Base-by-base conservation (phyloP, 2,113 vertebrate species). In the Tragulus kanchil region DNA sequence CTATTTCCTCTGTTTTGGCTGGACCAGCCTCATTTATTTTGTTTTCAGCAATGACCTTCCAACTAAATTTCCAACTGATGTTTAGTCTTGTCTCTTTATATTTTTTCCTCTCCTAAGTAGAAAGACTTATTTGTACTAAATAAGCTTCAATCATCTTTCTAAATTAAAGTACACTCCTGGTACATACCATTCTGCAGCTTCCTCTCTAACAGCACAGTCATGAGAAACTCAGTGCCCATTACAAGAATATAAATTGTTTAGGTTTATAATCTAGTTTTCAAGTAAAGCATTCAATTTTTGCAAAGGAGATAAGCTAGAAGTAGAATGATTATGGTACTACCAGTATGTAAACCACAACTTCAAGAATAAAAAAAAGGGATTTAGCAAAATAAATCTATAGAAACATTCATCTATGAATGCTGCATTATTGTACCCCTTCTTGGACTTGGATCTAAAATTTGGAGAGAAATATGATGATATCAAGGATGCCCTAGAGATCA, bases 371-470 rank as follows among this genome's bases (percentile, higher is more conserved):
- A 79, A 36, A 36, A 36, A 36, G 8, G 3, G 2, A 0, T 73
- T 93, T 85, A 19, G 45, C 12, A 48, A 71, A 56, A 69, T 2
- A 25, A 75, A 52, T 12, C 11, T 73, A 4, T 87, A 48, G 25
- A 81, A 42, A 56, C 58, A 0, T 25, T 25, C 52, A 25, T 11
- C 8, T 69, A 1, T 45, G 23, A 82, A 78, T 71, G 9, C 8
- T 26, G 1, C 15, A 83, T 1, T 7, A 4, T 6, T 15, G 15
- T 59, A 4, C 0, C 5, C 3, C 12, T n/a, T 10, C 14, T 81
- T 36, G 5, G 16, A 59, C 3, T 5, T 36, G 17, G 13, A 11
- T 65, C 17, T 78, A 71, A 7, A 28, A 17, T 77, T 79, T 65
- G 36, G 15, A 7, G 5, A 95, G 7, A 14, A n/a, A 59, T 31